Conservation (phyloP, 2,888 invertebrate species). For the Eupithecia exiguata region DNA sequence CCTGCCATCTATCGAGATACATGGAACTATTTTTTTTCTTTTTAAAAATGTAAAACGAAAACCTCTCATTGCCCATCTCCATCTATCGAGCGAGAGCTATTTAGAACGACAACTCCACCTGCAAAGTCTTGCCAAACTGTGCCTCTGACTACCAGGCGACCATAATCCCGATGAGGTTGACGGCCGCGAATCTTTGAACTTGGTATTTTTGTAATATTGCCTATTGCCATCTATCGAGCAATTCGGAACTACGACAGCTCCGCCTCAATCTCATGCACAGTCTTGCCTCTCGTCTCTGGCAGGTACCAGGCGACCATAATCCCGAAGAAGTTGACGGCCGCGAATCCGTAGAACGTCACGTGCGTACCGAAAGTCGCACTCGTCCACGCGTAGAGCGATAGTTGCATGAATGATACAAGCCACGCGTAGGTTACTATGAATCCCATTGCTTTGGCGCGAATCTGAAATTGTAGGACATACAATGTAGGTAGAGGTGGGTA, state of each 20-base stretch:
- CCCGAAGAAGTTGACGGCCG: conserved; percentile 59
- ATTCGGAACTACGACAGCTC: conserved; percentile 27
- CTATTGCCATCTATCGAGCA: neutral
- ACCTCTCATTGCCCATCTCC: neutral
- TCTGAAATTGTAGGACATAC: conserved; percentile 46
- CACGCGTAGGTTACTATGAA: conserved; percentile 67
- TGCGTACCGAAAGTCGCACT: conserved; percentile 49
- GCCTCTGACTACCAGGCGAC: neutral
- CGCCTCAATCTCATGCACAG: conserved; percentile 61
- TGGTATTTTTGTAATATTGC: neutral
- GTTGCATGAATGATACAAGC: conserved; percentile 59
- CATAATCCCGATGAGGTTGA: neutral
- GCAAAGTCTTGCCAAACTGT: too few relatives aligned
- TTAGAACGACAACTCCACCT: neutral
- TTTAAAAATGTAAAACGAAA: too few relatives aligned
- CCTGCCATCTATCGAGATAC: too few relatives aligned
- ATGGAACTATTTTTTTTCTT: too few relatives aligned
- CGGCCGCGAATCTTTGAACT: too few relatives aligned
- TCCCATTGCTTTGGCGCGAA: conserved; percentile 66
- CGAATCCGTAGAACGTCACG: conserved; percentile 64
- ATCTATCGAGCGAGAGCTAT: neutral
- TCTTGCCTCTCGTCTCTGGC: conserved; percentile 74
- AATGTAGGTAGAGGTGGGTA: neutral
- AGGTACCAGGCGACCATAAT: conserved; percentile 59
- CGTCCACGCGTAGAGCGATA: conserved; percentile 49